Conservation (phyloP, 2,888 invertebrate species). For the Hipparchia semele region DNA sequence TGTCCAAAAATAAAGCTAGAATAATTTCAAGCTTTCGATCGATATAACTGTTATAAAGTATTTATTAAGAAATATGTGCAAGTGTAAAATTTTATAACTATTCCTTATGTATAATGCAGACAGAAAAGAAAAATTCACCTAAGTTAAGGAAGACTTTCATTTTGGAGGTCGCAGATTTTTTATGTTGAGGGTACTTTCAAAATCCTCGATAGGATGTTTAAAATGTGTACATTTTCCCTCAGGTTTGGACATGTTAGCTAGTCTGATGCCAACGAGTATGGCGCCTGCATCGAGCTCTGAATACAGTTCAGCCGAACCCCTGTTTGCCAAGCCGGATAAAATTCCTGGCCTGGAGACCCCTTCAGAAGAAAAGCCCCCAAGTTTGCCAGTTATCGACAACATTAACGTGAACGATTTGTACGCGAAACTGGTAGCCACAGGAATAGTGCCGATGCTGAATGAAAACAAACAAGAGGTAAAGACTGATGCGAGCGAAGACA, state of each 20-base stretch:
- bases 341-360: constrained; percentile 71
- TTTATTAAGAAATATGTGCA: too few species aligned
- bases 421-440: constrained; percentile 92
- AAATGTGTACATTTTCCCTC: constrained; percentile 25
- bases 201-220: background rate
- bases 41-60: too few species aligned
- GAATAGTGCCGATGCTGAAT: constrained; percentile 60
- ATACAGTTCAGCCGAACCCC: constrained; percentile 80
- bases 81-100: too few species aligned
- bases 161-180: background rate
- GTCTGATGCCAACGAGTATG: constrained; percentile 84
- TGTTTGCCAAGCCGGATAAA: constrained; percentile 57
- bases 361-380: constrained; percentile 60
- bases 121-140: too few species aligned
- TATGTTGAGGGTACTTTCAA: too few species aligned
- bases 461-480: constrained; percentile 52
- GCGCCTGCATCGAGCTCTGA: constrained; percentile 81
- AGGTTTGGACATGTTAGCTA: constrained; percentile 86
- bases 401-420: constrained; percentile 92
- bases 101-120: too few species aligned
- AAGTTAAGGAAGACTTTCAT: background rate
- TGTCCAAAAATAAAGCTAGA: too few species aligned
- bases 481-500: constrained; percentile 51
- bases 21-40: too few species aligned
- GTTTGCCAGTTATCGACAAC: constrained; percentile 58